These are phyloP conservation scores for Artemia franciscana DNA, from an alignment of 1,140 invertebrate species.

Conservation along the genomic window DNA sequence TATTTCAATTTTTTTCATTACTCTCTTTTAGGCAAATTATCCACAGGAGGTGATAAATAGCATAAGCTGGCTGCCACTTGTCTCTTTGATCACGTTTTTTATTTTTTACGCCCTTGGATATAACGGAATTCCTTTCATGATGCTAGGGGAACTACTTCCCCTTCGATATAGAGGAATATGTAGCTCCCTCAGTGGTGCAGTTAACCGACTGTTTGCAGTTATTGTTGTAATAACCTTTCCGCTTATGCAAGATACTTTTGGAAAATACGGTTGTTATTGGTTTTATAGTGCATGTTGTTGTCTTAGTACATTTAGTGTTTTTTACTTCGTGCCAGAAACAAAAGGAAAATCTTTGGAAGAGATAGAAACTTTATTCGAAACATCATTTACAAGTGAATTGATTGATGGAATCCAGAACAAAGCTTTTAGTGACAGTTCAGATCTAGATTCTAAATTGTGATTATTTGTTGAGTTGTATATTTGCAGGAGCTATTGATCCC, in stretches of 20 bases:
- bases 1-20: no score
- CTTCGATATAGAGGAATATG: slow-evolving; percentile 19
- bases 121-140: slow-evolving; percentile 15
- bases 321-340: slow-evolving; percentile 61
- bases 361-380: slow-evolving; percentile 26
- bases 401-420: not conserved
- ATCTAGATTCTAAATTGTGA: no score
- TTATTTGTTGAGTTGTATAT: no score
- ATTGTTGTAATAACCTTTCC: slow-evolving; percentile 53
- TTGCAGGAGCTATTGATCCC: no score
- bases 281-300: slow-evolving; percentile 51
- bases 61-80: slow-evolving; percentile 25
- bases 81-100: slow-evolving; percentile 29
- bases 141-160: slow-evolving; percentile 37
- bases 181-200: slow-evolving; percentile 37
- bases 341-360: slow-evolving; percentile 63
- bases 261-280: slow-evolving; percentile 52
- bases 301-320: slow-evolving; percentile 42
- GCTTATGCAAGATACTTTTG: slow-evolving; percentile 33
- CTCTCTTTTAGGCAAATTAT: slow-evolving; percentile 15
- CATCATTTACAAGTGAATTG: not conserved
- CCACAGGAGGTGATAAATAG: slow-evolving; percentile 13
- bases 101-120: slow-evolving; percentile 30
- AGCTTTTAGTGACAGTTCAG: not conserved
- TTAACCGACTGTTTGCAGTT: slow-evolving; percentile 61